Conservation (phyloP, 2,888 invertebrate species). For the Germaria angustata region DNA sequence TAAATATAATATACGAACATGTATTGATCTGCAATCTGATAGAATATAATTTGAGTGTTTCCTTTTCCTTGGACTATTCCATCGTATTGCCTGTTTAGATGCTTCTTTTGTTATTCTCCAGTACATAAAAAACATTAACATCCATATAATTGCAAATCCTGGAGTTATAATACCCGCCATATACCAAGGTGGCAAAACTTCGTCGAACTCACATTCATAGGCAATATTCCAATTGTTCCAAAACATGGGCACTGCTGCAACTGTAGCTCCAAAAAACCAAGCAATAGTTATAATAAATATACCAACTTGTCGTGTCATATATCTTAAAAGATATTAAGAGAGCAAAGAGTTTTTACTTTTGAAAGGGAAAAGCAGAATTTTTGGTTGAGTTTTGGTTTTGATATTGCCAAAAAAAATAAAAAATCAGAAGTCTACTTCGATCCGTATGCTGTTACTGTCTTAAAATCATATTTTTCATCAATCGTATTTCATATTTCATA, state of each 20-base stretch:
- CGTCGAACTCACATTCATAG: constrained; percentile 85
- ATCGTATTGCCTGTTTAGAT: constrained; percentile 85
- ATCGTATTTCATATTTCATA: too few species aligned
- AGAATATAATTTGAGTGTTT: constrained; percentile 59
- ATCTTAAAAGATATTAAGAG: constrained; percentile 72
- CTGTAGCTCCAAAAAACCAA: constrained; percentile 85
- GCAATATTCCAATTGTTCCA: constrained; percentile 88
- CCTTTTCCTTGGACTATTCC: constrained; percentile 82
- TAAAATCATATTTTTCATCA: too few species aligned
- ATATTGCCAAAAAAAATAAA: too few species aligned
- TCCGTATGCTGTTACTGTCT: too few species aligned
- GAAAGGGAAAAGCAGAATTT: too few species aligned
- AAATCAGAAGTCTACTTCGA: too few species aligned
- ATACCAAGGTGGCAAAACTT: constrained; percentile 82
- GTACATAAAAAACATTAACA: constrained; percentile 87
- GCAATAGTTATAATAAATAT: constrained; percentile 84
- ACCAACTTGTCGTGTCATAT: constrained; percentile 86
- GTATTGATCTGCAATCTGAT: constrained; percentile 88
- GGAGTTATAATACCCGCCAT: constrained; percentile 83
- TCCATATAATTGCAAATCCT: constrained; percentile 87
- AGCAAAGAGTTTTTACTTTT: not conserved
- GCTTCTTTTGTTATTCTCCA: constrained; percentile 90
- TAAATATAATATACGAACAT: constrained; percentile 80
- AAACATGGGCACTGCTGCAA: constrained; percentile 86
- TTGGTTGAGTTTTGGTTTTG: too few species aligned